Conservation (phyloP, 2,888 invertebrate genomes). For the Rotaria socialis region DNA sequence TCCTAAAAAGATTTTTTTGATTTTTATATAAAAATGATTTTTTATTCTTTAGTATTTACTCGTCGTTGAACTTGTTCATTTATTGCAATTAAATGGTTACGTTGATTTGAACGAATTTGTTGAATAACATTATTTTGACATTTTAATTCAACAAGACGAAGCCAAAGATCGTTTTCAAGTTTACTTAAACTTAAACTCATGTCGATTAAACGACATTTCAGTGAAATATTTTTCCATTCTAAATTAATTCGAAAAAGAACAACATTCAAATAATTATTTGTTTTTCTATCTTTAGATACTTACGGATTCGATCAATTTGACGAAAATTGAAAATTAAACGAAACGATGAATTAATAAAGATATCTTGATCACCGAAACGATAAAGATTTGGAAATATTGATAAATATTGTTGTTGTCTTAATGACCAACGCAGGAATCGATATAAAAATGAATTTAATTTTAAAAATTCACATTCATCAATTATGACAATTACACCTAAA, state of each 20-base stretch:
- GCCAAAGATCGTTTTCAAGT: neutral
- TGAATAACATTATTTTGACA: neutral
- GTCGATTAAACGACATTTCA: constrained; percentile 2
- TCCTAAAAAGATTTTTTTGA: neutral
- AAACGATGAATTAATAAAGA: constrained; percentile 27
- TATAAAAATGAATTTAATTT: constrained; percentile 2
- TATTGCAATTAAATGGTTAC: neutral
- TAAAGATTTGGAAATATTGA: neutral
- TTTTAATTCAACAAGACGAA: neutral
- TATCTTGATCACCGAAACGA: constrained; percentile 26
- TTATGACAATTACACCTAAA: neutral
- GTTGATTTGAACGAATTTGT: neutral
- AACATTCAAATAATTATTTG: neutral
- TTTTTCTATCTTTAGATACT: neutral
- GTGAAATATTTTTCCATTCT: neutral
- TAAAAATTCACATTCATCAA: constrained; percentile 24
- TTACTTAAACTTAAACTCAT: neutral
- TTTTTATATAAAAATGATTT: neutral
- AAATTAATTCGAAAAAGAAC: neutral
- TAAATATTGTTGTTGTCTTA: neutral
- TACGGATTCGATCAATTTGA: neutral
- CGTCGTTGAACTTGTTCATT: constrained; percentile 13
- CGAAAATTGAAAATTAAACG: neutral
- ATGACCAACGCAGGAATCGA: constrained; percentile 4
- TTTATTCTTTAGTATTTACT: neutral